phyloP scores from a whole-genome alignment of 2,113 vertebrate species.

The Rafetus swinhoei region DNA sequence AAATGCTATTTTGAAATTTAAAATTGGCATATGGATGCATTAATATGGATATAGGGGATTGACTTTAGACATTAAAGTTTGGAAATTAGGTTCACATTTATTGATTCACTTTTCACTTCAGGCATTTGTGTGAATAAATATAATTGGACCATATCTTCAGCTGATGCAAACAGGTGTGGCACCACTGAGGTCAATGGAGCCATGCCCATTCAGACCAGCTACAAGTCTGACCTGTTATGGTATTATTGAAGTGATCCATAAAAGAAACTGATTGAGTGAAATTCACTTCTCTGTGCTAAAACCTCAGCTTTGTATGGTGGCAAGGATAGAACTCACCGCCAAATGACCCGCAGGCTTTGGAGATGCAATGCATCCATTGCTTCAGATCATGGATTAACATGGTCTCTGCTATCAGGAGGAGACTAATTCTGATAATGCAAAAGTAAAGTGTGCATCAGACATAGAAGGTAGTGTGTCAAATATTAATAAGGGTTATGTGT shows the following conservation, averaged over 20 bases:
- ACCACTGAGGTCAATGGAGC: not conserved
- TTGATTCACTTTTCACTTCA: not conserved
- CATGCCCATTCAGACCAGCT: not conserved
- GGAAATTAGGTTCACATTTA: not conserved
- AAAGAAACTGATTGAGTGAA: not conserved
- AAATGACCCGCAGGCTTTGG: not conserved
- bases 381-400: not conserved
- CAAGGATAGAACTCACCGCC: not conserved
- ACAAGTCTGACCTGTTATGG: not conserved
- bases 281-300: not conserved
- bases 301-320: not conserved
- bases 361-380: not conserved
- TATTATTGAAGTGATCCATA: not conserved
- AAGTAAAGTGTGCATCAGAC: not conserved
- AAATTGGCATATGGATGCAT: not conserved
- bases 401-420: not conserved
- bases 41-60: not conserved
- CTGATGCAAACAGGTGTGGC: not conserved
- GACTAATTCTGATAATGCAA: fast-evolving
- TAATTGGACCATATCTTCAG: not conserved
- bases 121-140: not conserved
- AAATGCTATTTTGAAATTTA: not conserved
- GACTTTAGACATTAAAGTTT: not conserved
- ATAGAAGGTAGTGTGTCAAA: not conserved
- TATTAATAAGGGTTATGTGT: not conserved